Conservation (phyloP, 2,113 vertebrate genomes). For the Xenopus borealis region DNA sequence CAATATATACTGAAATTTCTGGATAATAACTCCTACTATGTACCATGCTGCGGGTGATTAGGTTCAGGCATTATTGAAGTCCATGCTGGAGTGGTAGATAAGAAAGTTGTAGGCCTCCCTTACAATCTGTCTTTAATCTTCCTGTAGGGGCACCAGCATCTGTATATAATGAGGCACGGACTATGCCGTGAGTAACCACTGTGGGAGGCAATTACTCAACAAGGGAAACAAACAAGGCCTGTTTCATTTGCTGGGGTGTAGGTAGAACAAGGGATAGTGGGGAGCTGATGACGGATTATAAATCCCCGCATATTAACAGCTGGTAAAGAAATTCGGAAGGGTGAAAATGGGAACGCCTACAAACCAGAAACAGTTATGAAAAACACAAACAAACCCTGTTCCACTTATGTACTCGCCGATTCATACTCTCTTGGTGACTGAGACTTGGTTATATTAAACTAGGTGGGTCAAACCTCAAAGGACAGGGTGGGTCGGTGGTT, state of each 20-base stretch:
- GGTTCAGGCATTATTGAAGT: background rate
- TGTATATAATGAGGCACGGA: constrained; percentile 20
- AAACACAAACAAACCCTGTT: background rate
- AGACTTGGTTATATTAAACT: too few relatives aligned
- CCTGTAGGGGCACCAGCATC: constrained; percentile 8
- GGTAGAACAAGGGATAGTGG: background rate
- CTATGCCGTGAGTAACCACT: constrained; percentile 18
- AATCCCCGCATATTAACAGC: constrained; percentile 16
- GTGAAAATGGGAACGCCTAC: background rate
- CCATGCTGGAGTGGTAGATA: constrained; percentile 4
- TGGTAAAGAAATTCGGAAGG: constrained; percentile 1
- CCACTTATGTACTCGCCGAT: too few relatives aligned
- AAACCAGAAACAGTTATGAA: constrained; percentile 5
- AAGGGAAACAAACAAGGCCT: constrained; percentile 3
- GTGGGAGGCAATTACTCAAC: constrained; percentile 38
- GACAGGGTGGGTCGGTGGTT: too few relatives aligned
- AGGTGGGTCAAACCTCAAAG: too few relatives aligned
- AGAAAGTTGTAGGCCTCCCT: constrained; percentile 7
- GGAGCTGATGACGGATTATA: constrained; percentile 1
- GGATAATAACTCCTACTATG: too few relatives aligned
- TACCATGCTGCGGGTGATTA: too few relatives aligned
- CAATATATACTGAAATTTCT: too few relatives aligned
- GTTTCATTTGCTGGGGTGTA: background rate
- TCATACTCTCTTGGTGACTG: too few relatives aligned
- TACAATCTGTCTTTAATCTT: background rate